A percentile compares a stretch with the other conserved stretches of the same genome.
These are phyloP conservation scores for Barnardius zonarius DNA, from an alignment of 2,113 vertebrate species.

Conservation along the genomic window DNA sequence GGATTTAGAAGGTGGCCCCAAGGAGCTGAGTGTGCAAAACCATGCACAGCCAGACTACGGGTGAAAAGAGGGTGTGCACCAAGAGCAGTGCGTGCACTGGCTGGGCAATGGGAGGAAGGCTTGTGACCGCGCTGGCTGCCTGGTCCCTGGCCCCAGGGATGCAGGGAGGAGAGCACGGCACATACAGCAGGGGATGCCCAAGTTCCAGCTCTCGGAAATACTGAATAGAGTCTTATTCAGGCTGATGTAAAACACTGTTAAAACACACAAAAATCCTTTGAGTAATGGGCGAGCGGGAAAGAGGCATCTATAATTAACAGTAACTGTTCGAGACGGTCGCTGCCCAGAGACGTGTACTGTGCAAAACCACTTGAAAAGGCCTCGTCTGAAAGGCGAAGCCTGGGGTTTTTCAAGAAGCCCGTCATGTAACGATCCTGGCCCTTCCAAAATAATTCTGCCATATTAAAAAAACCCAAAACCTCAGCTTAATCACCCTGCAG, in stretches of 20 bases:
- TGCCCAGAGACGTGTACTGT: constrained; percentile 79
- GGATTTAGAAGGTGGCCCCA: background rate
- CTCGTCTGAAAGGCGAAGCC: constrained; percentile 76
- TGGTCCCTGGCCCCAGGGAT: background rate
- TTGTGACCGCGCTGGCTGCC: background rate
- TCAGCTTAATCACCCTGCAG: constrained; percentile 82
- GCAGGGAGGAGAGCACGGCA: background rate
- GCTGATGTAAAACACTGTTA: constrained; percentile 79
- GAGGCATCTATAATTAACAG: constrained; percentile 86
- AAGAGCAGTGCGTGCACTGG: background rate
- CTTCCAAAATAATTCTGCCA: constrained; percentile 81
- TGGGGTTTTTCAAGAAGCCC: constrained; percentile 75
- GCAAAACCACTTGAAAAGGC: constrained; percentile 83
- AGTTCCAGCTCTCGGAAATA: constrained; percentile 71
- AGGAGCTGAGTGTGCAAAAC: background rate
- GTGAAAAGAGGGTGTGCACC: background rate
- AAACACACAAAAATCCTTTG: constrained; percentile 85
- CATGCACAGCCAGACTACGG: background rate
- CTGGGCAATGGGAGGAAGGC: background rate
- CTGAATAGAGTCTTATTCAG: constrained; percentile 83
- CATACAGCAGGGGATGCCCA: constrained; percentile 67
- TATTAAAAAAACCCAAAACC: constrained; percentile 79
- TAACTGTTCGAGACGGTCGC: constrained; percentile 82
- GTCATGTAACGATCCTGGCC: constrained; percentile 73
- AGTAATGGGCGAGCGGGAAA: constrained; percentile 81